These are phyloP conservation scores for Rhinoraja longicauda DNA, from an alignment of 2,797 vertebrate species.

Conservation along the genomic window DNA sequence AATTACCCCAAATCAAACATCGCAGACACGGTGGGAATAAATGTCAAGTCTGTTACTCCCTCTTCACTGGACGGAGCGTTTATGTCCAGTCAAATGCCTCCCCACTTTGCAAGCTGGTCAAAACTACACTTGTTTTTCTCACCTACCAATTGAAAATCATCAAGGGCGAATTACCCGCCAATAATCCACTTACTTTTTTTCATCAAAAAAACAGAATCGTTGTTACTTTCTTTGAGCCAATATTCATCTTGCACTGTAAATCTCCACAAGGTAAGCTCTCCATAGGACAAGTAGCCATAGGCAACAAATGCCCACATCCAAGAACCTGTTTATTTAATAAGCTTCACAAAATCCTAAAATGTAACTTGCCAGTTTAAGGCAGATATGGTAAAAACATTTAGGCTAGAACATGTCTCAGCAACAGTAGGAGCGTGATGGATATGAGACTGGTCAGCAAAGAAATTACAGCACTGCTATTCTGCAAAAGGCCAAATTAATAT, in stretches of 20 bases:
- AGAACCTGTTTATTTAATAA: background rate
- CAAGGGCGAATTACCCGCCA: background rate
- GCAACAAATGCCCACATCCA: background rate
- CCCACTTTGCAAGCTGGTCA: background rate
- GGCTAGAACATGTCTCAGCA: background rate
- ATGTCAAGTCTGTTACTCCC: background rate
- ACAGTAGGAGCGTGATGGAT: background rate
- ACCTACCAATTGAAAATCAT: background rate
- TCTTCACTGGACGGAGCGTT: background rate
- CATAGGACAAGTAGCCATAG: background rate
- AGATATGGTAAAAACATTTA: background rate
- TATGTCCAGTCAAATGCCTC: background rate
- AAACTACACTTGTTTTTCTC: background rate
- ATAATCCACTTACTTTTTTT: background rate
- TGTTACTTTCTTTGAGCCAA: too few relatives aligned
- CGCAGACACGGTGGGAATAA: background rate
- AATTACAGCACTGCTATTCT: background rate
- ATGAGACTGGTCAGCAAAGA: background rate
- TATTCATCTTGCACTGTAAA: too few relatives aligned
- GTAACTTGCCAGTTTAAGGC: background rate
- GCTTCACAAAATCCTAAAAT: background rate
- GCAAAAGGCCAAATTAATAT: background rate
- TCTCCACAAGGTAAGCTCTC: too few relatives aligned
- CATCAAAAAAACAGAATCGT: too few relatives aligned
- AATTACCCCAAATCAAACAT: background rate